Base-by-base conservation (phyloP, 1,140 invertebrate species). In the Onthophagus taurus region DNA sequence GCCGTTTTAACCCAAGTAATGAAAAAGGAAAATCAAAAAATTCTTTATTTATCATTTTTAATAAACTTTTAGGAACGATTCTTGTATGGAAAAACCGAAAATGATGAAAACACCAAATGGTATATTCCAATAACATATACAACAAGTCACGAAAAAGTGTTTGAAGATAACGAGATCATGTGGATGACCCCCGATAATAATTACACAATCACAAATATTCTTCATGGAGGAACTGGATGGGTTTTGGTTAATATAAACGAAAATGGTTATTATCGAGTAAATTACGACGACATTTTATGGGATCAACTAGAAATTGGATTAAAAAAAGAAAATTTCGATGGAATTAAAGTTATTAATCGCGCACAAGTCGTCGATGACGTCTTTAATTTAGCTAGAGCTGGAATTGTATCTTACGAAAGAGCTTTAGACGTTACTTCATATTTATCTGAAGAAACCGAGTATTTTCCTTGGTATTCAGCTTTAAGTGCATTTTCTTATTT, bases 161-260 rank as follows among this genome's bases (percentile, higher is more conserved):
- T 84, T 46, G 45, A 43, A 0, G 60, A 63, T 37, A 71, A 77
- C 0, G 70, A 65, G 14, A 62, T 78, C 5, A 61, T 63, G 52
- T 77, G 70, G 65, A 42, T 70, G 4, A 42, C 45, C 29, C 20
- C 53, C 1, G 55, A 41, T 0, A 29, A 54, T 20, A 49, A 34
- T 13, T 49, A 14, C 9, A 52, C 53, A n/a, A 59, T 59, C 12
- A 17, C 52, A 9, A 7, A 50, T 7, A 30, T 43, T 42, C n/a
- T 45, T 43, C 2, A 37, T 9, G 13, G 34, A 2, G 29, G 65
- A 24, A 58, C 53, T 37, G 55, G 70, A 13, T 86, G 81, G 79
- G 54, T 83, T 3, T 64, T 87, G 42, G 69, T 78, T 4, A 86
- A 86, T 50, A 46, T 81, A 14, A 70, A 76, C 57, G 66, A 78